Base-by-base conservation (phyloP, 2,888 invertebrate genomes). In the Hirtodrosophila cameraria region DNA sequence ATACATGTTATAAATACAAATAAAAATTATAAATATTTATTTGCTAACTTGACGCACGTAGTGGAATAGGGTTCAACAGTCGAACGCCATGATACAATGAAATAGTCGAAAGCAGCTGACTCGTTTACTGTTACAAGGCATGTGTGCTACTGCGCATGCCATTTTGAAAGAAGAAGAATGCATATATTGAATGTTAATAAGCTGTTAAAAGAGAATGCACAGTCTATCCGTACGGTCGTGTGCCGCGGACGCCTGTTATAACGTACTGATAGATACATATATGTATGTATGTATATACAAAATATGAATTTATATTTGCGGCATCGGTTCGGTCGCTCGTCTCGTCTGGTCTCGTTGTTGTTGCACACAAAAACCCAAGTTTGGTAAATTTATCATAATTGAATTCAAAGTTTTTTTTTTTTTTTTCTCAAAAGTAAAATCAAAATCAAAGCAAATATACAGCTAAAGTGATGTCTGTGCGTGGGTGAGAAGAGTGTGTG, bases 381-480 rank as follows among this genome's bases (percentile, higher is more conserved):
- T 61, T 65, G 46, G 72, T 43, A 42, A 75, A 71, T 53, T 48
- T 55, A 53, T 57, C 60, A 70, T 70, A 68, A 70, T 74, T 70
- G 59, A 61, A 57, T 63, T 48, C 49, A 55, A 49, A 61, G 28
- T 80, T 60, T 58, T 76, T 66, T 76, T 70, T 75, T 66, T 46
- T 57, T 65, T 64, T 46, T 57, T 65, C 62, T 38, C 39, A 16
- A 20, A 43, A 43, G 5, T 15, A 5, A 45, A 30, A 46, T 31
- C 8, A 28, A 39, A 9, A 25, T 13, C 7, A 28, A 13, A 11
- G 6, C 2, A 49, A 54, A 39, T 15, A 3, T 23, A 27, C 11
- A 12, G 28, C 16, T 18, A 7, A 30, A 5, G 42, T 12, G n/a
- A n/a, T 12, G 18, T 53, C 41, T 25, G 46, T 25, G 45, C n/a